These are phyloP conservation scores for Ellobium chinense DNA, from an alignment of 2,888 invertebrate species.

Conservation along the genomic window DNA sequence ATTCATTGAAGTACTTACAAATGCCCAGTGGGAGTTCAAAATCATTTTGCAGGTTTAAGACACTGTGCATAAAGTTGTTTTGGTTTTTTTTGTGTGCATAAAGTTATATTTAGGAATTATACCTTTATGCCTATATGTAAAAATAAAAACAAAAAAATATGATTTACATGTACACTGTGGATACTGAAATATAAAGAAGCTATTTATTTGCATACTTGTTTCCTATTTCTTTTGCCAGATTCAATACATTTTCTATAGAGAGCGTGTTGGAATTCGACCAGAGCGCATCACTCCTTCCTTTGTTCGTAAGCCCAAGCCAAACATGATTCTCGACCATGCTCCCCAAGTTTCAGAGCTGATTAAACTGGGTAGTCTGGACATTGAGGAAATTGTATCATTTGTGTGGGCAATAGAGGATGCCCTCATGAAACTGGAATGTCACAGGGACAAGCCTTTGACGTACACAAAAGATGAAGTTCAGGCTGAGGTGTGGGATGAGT, in stretches of 20 bases:
- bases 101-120: too few species aligned
- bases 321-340: slow-evolving; percentile 91
- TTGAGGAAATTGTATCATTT: slow-evolving; percentile 94
- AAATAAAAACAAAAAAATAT: too few species aligned
- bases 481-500: slow-evolving; percentile 78
- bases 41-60: too few species aligned
- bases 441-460: slow-evolving; percentile 74
- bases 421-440: slow-evolving; percentile 80
- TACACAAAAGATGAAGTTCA: slow-evolving; percentile 79
- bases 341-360: slow-evolving; percentile 96
- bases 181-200: too few species aligned
- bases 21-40: too few species aligned
- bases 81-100: too few species aligned
- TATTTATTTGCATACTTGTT: too few species aligned
- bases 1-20: too few species aligned
- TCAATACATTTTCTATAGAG: slow-evolving; percentile 98
- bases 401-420: slow-evolving; percentile 95
- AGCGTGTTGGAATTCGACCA: slow-evolving; percentile 88
- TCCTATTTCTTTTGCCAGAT: slow-evolving; percentile 80
- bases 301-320: slow-evolving; percentile 78
- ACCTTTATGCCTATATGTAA: too few species aligned
- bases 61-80: too few species aligned
- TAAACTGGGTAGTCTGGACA: slow-evolving; percentile 94
- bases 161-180: too few species aligned
- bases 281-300: slow-evolving; percentile 77